Evolutionary conservation across 1,140 invertebrate species (phyloP).

Genomic region (Lutraria rhynchaena): DNA sequence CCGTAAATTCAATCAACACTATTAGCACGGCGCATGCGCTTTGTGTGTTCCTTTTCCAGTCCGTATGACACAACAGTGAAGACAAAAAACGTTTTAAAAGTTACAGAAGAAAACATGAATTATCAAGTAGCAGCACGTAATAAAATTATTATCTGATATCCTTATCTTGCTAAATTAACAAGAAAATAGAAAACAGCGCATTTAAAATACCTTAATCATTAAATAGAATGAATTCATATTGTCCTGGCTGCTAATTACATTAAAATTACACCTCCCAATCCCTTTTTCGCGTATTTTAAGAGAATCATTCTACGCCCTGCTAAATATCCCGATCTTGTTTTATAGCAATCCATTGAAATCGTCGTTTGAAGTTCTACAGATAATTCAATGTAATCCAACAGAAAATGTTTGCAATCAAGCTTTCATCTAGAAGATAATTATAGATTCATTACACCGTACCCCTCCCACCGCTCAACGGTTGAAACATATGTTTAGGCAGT

Average conservation of each 20-base stretch:
- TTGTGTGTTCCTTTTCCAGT: too few species aligned
- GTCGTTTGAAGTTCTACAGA: conserved; percentile 47
- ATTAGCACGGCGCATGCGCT: too few species aligned
- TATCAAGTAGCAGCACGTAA: too few species aligned
- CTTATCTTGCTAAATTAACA: background rate
- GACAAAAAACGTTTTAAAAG: too few species aligned
- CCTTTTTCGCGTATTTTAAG: conserved; percentile 10
- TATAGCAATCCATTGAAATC: conserved; percentile 36
- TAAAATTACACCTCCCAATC: conserved; percentile 29
- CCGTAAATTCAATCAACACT: too few species aligned
- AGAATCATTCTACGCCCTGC: conserved; percentile 19
- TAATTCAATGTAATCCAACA: conserved; percentile 54
- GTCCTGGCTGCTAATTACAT: conserved; percentile 17
- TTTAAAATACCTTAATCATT: background rate
- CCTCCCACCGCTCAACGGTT: conserved; percentile 54
- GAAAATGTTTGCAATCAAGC: conserved; percentile 42
- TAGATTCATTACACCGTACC: conserved; percentile 47
- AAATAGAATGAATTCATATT: conserved; percentile 17
- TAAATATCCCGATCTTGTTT: conserved; percentile 30
- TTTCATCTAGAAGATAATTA: conserved; percentile 57
- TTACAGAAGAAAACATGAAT: too few species aligned
- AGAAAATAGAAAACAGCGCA: conserved; percentile 11
- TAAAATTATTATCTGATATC: conserved; percentile 33
- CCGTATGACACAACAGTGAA: too few species aligned
- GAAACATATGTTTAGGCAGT: conserved; percentile 62